Conservation (phyloP, 2,113 vertebrate genomes). For the Meleagris gallopavo region DNA sequence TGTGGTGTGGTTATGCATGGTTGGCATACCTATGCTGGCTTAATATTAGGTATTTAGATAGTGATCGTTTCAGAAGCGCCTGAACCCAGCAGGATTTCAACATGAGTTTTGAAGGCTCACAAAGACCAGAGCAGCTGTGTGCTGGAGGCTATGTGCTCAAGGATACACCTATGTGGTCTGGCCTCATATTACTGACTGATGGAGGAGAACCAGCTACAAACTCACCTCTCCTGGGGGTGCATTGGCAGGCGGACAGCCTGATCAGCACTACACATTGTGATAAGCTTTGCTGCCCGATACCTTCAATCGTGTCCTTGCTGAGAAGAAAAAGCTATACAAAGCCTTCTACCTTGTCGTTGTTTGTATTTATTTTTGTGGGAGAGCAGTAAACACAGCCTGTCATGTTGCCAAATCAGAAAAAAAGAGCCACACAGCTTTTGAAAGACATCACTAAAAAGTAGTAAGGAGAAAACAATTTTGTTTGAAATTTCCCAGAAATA, state of each 20-base stretch:
- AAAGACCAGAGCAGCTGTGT: fast-evolving
- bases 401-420: neutral
- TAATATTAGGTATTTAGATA: neutral
- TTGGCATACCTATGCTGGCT: neutral
- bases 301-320: neutral
- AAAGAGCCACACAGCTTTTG: neutral
- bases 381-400: neutral
- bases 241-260: neutral
- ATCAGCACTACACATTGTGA: neutral
- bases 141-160: neutral
- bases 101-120: fast-evolving
- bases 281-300: fast-evolving
- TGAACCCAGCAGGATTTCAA: neutral
- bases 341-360: neutral
- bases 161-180: neutral
- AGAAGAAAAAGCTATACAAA: neutral
- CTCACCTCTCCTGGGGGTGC: neutral
- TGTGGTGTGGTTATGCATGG: neutral
- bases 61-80: neutral
- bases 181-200: fast-evolving
- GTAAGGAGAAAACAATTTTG: neutral
- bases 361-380: neutral
- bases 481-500: constrained; percentile 23
- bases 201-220: neutral
- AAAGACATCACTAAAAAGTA: neutral